Evolutionary conservation across 2,888 invertebrate genomes (phyloP).

Genomic region (Parnassius glacialis): DNA sequence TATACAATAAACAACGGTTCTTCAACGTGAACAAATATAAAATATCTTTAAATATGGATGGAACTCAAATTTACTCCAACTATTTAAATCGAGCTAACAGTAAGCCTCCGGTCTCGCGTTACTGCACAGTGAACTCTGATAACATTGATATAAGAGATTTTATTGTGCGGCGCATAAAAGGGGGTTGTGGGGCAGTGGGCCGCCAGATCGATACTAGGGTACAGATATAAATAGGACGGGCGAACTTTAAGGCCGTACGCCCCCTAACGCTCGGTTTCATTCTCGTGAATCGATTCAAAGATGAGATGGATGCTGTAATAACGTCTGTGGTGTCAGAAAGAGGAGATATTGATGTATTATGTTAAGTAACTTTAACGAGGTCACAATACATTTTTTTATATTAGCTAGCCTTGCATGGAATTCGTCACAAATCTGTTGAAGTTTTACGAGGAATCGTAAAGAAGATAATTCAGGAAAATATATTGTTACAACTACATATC

Average conservation of each 20-base stretch:
- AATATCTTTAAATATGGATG: conserved; percentile 42
- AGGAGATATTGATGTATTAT: conserved; percentile 21
- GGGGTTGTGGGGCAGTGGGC: conserved; percentile 74
- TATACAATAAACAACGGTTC: conserved; percentile 29
- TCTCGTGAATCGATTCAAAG: conserved; percentile 55
- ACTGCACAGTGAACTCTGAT: conserved; percentile 50
- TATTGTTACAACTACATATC: conserved; percentile 4
- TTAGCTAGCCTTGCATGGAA: conserved; percentile 9
- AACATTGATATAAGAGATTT: conserved; percentile 44
- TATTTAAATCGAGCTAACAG: conserved; percentile 45
- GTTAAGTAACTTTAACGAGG: conserved; percentile 13
- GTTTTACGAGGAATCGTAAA: conserved; percentile 24
- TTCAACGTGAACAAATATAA: conserved; percentile 25
- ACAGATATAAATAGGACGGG: conserved; percentile 75
- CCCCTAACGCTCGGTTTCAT: conserved; percentile 63
- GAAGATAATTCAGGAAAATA: conserved; percentile 10
- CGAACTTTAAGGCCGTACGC: conserved; percentile 53
- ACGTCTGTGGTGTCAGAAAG: conserved; percentile 29
- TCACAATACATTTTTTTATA: conserved; percentile 26
- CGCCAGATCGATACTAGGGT: conserved; percentile 73
- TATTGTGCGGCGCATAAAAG: conserved; percentile 48
- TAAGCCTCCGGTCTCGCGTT: conserved; percentile 31
- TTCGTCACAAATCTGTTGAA: conserved; percentile 11
- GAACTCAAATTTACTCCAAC: conserved; percentile 50
- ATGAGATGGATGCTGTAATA: conserved; percentile 48